These are phyloP conservation scores for Papilio demoleus DNA, from an alignment of 2,888 invertebrate genomes.

Conservation along the genomic window DNA sequence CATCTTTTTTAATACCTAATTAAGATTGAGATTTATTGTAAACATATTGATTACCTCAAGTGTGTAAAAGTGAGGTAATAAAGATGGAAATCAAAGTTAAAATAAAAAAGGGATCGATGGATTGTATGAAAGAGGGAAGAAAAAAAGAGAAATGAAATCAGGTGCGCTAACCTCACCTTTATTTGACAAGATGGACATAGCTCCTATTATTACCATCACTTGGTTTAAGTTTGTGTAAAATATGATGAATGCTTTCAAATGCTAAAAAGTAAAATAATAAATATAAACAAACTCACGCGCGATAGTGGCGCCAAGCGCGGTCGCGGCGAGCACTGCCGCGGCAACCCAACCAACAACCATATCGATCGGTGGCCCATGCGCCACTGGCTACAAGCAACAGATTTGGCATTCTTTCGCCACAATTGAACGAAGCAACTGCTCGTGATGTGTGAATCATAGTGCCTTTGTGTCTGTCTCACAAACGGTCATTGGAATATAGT, in stretches of 20 bases:
- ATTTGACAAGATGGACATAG: too few relatives aligned
- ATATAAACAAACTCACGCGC: constrained; percentile 67
- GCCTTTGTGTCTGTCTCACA: constrained; percentile 18
- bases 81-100: constrained; percentile 37
- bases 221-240: too few relatives aligned
- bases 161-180: too few relatives aligned
- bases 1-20: not conserved
- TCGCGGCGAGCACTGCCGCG: constrained; percentile 67
- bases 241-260: too few relatives aligned
- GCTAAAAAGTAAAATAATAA: constrained; percentile 2
- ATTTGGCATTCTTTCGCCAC: constrained; percentile 72
- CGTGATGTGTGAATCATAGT: constrained; percentile 37
- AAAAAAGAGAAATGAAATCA: too few relatives aligned
- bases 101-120: too few relatives aligned
- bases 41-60: constrained; percentile 39
- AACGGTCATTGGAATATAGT: constrained; percentile 22
- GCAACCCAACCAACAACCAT: constrained; percentile 76
- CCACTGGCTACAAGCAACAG: constrained; percentile 63
- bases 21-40: not conserved
- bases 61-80: constrained; percentile 62
- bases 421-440: constrained; percentile 56
- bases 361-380: constrained; percentile 64
- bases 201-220: too few relatives aligned
- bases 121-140: too few relatives aligned
- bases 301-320: constrained; percentile 75